Base-by-base conservation (phyloP, 1,140 invertebrate genomes). In the Tigriopus japonicus region DNA sequence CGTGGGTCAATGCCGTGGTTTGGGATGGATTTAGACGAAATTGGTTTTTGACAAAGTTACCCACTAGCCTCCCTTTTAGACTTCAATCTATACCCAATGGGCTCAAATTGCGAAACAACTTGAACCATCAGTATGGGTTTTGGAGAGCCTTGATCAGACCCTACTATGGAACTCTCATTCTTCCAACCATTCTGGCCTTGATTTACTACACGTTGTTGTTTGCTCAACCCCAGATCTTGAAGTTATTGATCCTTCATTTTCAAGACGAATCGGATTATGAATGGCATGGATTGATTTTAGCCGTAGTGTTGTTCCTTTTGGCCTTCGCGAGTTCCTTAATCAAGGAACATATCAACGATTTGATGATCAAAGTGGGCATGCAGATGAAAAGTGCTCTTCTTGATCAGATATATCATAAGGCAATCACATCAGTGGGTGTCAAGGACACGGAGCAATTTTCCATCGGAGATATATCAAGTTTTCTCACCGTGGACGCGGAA, bases 351-450 rank as follows among this genome's bases (percentile, higher is more conserved):
- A 49, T 49, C 12, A 15, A 12, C 12, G n/a, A 49, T 12, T 5
- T 49, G 45, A 49, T 21, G n/a, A 21, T 49, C n/a, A 49, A 35
- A 35, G 28, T 49, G n/a, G 45, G 45, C 45, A 15, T 49, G 3
- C 45, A 49, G 45, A 49, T 49, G 28, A 35, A 35, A 35, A 35
- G 28, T 9, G 28, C 28, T 9, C 9, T 35, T 3, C 64, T 65
- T 68, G 24, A 64, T 73, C 45, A 49, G 45, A 49, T 49, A 2
- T 49, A 49, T 15, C 21, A 21, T 10, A 49, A 49, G 6, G n/a
- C 21, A 2, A 3, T 49, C 45, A 49, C n/a, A 17, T 21, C 21
- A 6, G 6, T 5, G 45, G 45, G 21, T 17, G 21, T 49, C 45
- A 3, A 49, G 10, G 45, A 15, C 12, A 49, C n/a, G 3, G 45